phyloP scores from a whole-genome alignment of 2,888 invertebrate genomes.

The Trachelus troglodyta region DNA sequence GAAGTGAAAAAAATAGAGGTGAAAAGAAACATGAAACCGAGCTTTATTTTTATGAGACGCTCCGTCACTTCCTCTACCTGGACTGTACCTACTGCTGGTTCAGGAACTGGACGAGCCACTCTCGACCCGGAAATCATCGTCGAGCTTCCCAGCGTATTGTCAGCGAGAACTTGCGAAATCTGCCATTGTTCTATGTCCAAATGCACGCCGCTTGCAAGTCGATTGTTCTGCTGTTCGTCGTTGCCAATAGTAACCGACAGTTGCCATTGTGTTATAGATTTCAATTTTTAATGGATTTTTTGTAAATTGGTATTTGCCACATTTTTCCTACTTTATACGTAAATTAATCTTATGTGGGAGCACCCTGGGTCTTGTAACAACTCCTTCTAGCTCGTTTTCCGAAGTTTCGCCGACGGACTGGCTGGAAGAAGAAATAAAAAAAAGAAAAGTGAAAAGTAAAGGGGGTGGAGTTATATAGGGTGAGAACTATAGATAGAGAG shows the following conservation, averaged over 20 bases:
- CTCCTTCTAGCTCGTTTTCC: neutral
- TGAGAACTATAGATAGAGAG: neutral
- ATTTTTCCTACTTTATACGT: neutral
- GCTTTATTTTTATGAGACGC: neutral
- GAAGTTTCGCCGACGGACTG: neutral
- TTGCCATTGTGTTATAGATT: neutral
- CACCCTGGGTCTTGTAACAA: neutral
- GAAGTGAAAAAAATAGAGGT: neutral
- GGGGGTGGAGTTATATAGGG: neutral
- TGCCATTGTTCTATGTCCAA: neutral
- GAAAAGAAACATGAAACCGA: neutral
- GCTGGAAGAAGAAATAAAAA: neutral
- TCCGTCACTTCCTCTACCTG: neutral
- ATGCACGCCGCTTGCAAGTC: neutral
- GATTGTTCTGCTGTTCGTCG: neutral
- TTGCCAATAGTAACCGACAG: neutral
- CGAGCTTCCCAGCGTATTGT: neutral
- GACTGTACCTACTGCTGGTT: neutral
- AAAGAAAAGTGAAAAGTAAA: neutral
- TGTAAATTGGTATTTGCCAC: neutral
- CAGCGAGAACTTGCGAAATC: neutral
- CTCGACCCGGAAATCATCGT: neutral
- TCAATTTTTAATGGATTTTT: neutral
- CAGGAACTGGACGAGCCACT: neutral
- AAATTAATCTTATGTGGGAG: neutral